Percentiles rank a stretch among this genome's conserved stretches.
These are phyloP conservation scores for Plemyria rubiginata DNA, from an alignment of 2,888 invertebrate genomes.

Conservation along the genomic window DNA sequence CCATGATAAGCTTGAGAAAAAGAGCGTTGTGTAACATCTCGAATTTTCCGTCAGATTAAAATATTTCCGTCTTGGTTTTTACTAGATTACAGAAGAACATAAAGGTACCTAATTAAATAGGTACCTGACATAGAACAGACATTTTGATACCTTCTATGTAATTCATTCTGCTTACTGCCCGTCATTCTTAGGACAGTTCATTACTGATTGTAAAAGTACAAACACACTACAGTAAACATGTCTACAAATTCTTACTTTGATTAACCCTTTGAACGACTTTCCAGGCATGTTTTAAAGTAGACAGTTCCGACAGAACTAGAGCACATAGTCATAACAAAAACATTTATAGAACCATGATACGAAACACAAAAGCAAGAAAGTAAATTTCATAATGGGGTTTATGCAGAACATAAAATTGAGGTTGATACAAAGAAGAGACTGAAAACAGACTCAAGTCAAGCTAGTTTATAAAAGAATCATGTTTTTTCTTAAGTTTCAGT, in stretches of 20 bases:
- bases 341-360: conserved; percentile 38
- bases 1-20: too few relatives aligned
- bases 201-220: conserved; percentile 5
- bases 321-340: conserved; percentile 43
- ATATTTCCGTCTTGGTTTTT: too few relatives aligned
- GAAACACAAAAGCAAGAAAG: conserved; percentile 40
- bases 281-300: conserved; percentile 40
- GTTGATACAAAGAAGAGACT: not conserved
- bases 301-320: conserved; percentile 33
- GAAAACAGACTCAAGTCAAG: not conserved
- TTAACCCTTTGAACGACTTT: conserved; percentile 36
- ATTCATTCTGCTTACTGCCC: not conserved
- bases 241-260: conserved; percentile 35
- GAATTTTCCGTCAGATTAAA: too few relatives aligned
- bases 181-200: not conserved
- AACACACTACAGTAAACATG: conserved; percentile 15
- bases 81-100: too few relatives aligned
- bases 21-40: too few relatives aligned
- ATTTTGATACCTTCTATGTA: not conserved
- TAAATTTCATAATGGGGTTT: conserved; percentile 39
- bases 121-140: not conserved
- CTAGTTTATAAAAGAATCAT: too few relatives aligned
- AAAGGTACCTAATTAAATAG: too few relatives aligned
- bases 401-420: conserved; percentile 17
- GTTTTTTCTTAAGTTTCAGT: not conserved